Evolutionary conservation across 1,140 invertebrate species (phyloP), one percentile per base, ranked within the genome.

Genomic region (Seison nebaliae): DNA sequence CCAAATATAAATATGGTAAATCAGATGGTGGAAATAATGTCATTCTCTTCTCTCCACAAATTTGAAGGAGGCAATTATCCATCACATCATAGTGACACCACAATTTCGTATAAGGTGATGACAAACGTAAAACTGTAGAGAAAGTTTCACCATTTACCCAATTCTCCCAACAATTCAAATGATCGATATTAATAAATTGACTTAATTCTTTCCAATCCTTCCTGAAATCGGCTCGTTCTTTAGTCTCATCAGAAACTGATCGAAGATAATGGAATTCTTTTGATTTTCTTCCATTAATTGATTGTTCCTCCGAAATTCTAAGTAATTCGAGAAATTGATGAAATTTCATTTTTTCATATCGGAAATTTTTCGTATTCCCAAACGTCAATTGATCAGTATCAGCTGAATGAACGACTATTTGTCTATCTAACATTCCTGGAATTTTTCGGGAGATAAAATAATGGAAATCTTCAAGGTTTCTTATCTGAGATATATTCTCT

Each of bases 71-170:
- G 7, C 67, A 45, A 46, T 69, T 69, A 49, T 69, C 67, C 62
- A 67, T 67, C 48, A 63, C 62, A 57, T 69, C 67, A 55, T 69
- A 69, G 51, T 69, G 67, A 20, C 67, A 69, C 67, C 67, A 69
- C 14, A 69, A 44, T 42, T 65, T 61, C 14, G 66, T 45, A 16
- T 51, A 49, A 31, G 51, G 45, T 1, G 66, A 67, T 18, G 58
- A 55, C 36, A 68, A 62, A 17, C 67, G 49, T 40, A 69, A 65
- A 5, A 69, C 65, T 45, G 61, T 65, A 1, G 67, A 69, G 48
- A 68, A 69, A 40, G n/a, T n/a, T n/a, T n/a, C n/a, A n/a, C n/a
- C n/a, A n/a, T n/a, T n/a, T n/a, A n/a, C n/a, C n/a, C 66, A 62
- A 16, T 54, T 43, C 8, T 54, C 46, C 14, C 42, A 17, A 2